A percentile compares a stretch with the other conserved stretches of the same genome.
These are phyloP conservation scores for Salvelinus namaycush DNA, from an alignment of 2,113 vertebrate genomes.

Conservation along the genomic window DNA sequence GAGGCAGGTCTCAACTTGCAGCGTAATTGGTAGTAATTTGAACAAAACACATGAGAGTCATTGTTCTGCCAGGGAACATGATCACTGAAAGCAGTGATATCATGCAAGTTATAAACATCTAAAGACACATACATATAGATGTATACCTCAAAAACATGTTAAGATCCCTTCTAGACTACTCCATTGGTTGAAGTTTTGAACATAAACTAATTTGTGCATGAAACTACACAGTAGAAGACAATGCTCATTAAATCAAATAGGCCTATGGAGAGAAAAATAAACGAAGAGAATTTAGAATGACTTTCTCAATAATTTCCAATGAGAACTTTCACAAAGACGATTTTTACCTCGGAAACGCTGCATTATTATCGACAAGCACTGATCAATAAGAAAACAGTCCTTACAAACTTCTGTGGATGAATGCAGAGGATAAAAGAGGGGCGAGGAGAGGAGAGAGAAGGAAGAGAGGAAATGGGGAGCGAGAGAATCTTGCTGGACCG, in stretches of 20 bases:
- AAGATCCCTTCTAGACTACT: no score
- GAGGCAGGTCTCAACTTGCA: background rate
- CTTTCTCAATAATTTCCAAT: conserved; percentile 22
- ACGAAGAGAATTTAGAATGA: background rate
- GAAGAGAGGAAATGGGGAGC: conserved; percentile 50
- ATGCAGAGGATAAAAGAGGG: background rate
- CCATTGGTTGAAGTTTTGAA: no score
- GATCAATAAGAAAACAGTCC: conserved; percentile 51
- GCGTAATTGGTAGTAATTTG: background rate
- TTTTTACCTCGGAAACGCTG: conserved; percentile 23
- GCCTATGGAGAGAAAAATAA: no score
- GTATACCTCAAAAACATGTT: background rate
- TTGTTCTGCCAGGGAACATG: background rate
- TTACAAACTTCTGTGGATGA: conserved; percentile 38
- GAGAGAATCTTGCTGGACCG: conserved; percentile 62
- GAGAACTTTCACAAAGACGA: conserved; percentile 35
- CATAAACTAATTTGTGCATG: background rate
- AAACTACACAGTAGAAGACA: background rate
- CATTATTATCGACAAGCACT: conserved; percentile 44
- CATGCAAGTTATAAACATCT: background rate
- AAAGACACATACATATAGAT: background rate
- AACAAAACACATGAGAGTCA: background rate
- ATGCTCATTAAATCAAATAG: background rate
- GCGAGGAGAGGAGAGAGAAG: background rate
- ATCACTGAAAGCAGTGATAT: background rate